A percentile compares a stretch with the other conserved stretches of the same genome.
Conservation (phyloP, 2,797 vertebrate genomes). For the Coranthus polyacanthus region DNA sequence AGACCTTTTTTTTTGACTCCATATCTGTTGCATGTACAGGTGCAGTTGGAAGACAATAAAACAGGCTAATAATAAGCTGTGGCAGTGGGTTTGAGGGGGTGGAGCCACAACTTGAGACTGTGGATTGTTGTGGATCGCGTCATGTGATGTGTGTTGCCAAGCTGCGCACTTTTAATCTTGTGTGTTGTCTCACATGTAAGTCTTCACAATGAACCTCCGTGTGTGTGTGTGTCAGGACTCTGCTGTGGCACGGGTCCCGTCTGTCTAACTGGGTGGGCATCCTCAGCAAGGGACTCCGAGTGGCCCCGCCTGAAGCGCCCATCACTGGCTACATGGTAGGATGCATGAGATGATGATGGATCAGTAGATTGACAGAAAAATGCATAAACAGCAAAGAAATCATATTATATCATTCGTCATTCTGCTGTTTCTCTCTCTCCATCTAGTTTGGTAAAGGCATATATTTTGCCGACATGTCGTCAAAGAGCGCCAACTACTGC, state of each 20-base stretch:
- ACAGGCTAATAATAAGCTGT: no score
- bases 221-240: slow-evolving; percentile 78
- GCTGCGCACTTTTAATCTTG: no score
- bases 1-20: no score
- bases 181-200: accelerated
- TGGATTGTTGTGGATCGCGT: no score
- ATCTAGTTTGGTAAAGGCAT: slow-evolving; percentile 93
- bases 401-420: background rate
- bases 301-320: slow-evolving; percentile 92
- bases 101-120: no score
- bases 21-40: no score
- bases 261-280: slow-evolving; percentile 94
- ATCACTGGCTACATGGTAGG: slow-evolving; percentile 93
- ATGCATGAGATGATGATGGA: background rate
- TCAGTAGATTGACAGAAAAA: background rate
- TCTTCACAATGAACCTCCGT: background rate
- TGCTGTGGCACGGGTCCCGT: slow-evolving; percentile 94
- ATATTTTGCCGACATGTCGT: slow-evolving; percentile 96
- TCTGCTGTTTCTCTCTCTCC: slow-evolving; percentile 9
- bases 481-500: slow-evolving; percentile 95
- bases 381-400: background rate
- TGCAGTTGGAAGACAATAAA: no score
- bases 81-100: no score
- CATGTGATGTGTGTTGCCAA: no score
- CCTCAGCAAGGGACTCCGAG: slow-evolving; percentile 89